phyloP scores from a whole-genome alignment of 1,140 invertebrate species.

The Drosophila quadrilineata region DNA sequence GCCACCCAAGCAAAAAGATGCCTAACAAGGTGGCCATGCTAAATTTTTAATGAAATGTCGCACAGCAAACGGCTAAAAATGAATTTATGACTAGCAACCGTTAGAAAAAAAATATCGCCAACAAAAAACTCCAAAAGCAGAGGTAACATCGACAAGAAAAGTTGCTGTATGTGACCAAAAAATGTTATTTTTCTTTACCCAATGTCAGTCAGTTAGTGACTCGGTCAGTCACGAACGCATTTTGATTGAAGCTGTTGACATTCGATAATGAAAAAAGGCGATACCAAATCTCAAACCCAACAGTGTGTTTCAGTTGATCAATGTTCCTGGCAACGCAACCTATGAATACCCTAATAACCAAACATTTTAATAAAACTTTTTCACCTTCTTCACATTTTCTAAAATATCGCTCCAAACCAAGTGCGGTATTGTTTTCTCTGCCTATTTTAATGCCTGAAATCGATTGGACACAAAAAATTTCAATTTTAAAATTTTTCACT shows the following conservation, averaged over 20 bases:
- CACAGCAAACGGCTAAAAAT: constrained; percentile 54
- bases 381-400: too few species aligned
- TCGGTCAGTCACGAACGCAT: neutral
- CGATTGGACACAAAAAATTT: too few species aligned
- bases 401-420: too few species aligned
- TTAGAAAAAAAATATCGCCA: constrained; percentile 13
- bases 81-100: constrained; percentile 49
- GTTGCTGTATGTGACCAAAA: constrained; percentile 1
- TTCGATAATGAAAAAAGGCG: constrained; percentile 15
- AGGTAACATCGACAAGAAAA: neutral
- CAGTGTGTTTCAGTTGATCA: too few species aligned
- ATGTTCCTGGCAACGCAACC: too few species aligned
- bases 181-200: constrained; percentile 17
- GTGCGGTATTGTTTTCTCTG: too few species aligned
- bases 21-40: constrained; percentile 20
- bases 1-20: constrained; percentile 22
- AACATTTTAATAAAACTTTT: too few species aligned
- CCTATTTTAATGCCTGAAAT: too few species aligned
- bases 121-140: neutral
- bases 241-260: constrained; percentile 1
- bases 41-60: constrained; percentile 63
- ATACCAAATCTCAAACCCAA: too few species aligned
- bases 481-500: too few species aligned
- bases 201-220: neutral
- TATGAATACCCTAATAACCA: too few species aligned